Evolutionary conservation across 2,113 vertebrate genomes (phyloP).

Genomic region (Crotalus viridis): DNA sequence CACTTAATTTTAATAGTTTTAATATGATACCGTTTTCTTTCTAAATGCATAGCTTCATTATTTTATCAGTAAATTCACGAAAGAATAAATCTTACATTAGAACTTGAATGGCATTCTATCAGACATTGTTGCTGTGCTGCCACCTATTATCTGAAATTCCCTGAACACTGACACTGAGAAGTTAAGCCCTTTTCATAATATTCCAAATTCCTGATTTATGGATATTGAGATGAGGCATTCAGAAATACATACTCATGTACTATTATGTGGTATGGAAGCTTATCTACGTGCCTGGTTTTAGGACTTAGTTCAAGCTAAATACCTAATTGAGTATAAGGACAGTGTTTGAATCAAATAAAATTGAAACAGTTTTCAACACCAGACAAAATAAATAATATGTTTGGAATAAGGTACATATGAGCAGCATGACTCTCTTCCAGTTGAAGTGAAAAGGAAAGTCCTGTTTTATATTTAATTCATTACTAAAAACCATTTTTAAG

Average conservation of each 20-base stretch:
- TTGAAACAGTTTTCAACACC: constrained; percentile 50
- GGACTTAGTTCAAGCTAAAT: constrained; percentile 62
- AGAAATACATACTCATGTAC: constrained; percentile 53
- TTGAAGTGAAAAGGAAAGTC: constrained; percentile 42
- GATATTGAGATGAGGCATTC: constrained; percentile 40
- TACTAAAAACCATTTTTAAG: constrained; percentile 39
- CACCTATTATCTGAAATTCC: constrained; percentile 43
- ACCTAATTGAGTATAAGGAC: constrained; percentile 47
- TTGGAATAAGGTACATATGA: constrained; percentile 38
- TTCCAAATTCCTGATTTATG: constrained; percentile 52
- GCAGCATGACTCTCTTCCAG: constrained; percentile 40
- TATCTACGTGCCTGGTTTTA: constrained; percentile 38
- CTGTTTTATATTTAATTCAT: constrained; percentile 29
- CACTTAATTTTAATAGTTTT: not conserved
- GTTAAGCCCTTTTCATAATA: constrained; percentile 49
- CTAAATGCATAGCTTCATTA: not conserved
- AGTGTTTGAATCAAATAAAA: constrained; percentile 57
- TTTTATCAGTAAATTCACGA: constrained; percentile 20
- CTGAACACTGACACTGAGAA: constrained; percentile 41
- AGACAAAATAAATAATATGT: constrained; percentile 44
- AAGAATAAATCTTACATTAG: constrained; percentile 7
- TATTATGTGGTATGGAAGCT: constrained; percentile 61
- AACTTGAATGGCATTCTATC: not conserved
- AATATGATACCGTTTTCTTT: constrained; percentile 7
- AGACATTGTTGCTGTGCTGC: constrained; percentile 26